A percentile compares a stretch with the other conserved stretches of the same genome.
phyloP scores from a whole-genome alignment of 2,113 vertebrate genomes.

The Mesocricetus auratus region DNA sequence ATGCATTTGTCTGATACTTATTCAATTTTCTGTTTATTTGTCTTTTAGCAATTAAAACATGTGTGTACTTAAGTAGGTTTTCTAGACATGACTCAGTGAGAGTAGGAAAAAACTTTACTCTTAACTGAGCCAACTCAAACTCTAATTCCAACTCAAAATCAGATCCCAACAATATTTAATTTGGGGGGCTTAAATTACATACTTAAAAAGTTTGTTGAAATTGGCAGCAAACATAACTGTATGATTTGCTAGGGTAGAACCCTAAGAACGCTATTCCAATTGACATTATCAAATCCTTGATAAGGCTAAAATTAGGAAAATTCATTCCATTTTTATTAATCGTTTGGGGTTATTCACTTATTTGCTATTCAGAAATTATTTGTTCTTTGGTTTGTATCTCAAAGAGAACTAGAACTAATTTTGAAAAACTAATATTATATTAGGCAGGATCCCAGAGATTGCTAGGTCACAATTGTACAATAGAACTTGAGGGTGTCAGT shows the following conservation, averaged over 20 bases:
- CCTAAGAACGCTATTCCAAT: conserved; percentile 76
- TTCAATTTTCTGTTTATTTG: conserved; percentile 67
- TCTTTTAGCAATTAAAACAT: conserved; percentile 66
- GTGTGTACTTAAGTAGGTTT: conserved; percentile 68
- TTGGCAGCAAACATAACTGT: conserved; percentile 82
- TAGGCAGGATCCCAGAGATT: conserved; percentile 63
- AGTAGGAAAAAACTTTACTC: conserved; percentile 67
- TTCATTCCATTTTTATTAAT: conserved; percentile 78
- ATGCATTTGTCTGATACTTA: conserved; percentile 59
- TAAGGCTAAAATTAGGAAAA: conserved; percentile 48
- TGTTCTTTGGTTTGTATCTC: conserved; percentile 46
- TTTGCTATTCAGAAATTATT: conserved; percentile 62
- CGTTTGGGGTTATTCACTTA: conserved; percentile 60
- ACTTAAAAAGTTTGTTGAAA: conserved; percentile 84
- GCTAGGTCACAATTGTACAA: conserved; percentile 46
- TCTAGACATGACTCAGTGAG: conserved; percentile 73
- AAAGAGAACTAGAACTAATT: conserved; percentile 61
- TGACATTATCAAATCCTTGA: conserved; percentile 71
- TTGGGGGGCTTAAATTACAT: conserved; percentile 83
- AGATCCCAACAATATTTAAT: conserved; percentile 80
- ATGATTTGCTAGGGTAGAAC: conserved; percentile 77
- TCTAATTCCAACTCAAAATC: conserved; percentile 79
- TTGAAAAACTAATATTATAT: conserved; percentile 64
- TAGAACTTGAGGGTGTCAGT: conserved; percentile 71
- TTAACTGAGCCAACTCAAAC: conserved; percentile 82